phyloP scores from a whole-genome alignment of 2,888 invertebrate genomes.

The Hydriomena furcata region DNA sequence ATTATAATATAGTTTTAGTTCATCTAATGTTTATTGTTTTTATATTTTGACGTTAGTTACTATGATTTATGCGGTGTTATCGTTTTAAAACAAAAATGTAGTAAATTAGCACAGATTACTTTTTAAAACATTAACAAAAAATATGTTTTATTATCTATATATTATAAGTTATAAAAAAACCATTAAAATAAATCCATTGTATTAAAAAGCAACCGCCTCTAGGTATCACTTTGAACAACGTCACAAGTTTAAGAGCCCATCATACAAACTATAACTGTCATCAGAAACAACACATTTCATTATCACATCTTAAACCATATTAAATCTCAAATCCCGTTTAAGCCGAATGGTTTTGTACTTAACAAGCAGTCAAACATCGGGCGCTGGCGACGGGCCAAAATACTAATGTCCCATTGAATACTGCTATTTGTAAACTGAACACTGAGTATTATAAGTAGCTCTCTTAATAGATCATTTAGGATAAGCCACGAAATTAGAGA shows the following conservation, averaged over 20 bases:
- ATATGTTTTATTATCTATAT: no score
- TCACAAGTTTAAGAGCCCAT: constrained; percentile 19
- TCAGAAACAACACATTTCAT: constrained; percentile 30
- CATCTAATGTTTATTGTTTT: no score
- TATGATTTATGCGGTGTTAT: no score
- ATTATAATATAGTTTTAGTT: no score
- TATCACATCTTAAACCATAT: constrained; percentile 29
- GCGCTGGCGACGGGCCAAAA: constrained; percentile 69
- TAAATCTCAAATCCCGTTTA: constrained; percentile 33
- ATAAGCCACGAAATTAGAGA: constrained; percentile 51
- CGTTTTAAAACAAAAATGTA: no score
- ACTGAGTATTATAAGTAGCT: constrained; percentile 45
- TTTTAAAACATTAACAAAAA: no score
- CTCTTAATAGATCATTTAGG: constrained; percentile 66
- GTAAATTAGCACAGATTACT: no score
- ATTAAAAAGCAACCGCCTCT: no score
- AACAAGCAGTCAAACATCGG: constrained; percentile 59
- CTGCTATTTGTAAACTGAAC: constrained; percentile 72
- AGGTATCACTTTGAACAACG: no score
- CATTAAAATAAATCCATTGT: no score
- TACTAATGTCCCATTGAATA: constrained; percentile 81
- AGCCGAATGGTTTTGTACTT: constrained; percentile 42
- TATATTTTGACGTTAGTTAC: no score
- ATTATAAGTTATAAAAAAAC: no score
- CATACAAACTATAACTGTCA: constrained; percentile 22